A percentile compares a stretch with the other conserved stretches of the same genome.
These are phyloP conservation scores for Anguilla obscura DNA, from an alignment of 2,797 vertebrate species.

Conservation along the genomic window DNA sequence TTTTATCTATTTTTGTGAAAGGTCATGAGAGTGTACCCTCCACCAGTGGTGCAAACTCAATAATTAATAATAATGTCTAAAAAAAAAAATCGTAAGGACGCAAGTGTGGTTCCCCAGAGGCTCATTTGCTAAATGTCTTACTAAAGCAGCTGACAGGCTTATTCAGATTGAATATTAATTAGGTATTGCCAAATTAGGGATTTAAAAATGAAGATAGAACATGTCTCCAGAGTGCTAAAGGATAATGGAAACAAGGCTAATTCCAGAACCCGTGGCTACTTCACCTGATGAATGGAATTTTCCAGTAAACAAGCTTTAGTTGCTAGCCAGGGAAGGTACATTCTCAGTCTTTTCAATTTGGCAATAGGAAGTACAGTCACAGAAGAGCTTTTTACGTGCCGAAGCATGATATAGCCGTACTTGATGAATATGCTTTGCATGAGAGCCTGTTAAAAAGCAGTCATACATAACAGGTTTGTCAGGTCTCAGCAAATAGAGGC, in stretches of 20 bases:
- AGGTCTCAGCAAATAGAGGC: slow-evolving; percentile 50
- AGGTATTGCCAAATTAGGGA: slow-evolving; percentile 34
- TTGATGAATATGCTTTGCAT: slow-evolving; percentile 62
- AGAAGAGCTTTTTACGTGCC: slow-evolving; percentile 51
- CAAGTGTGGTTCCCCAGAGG: slow-evolving; percentile 31
- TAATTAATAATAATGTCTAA: slow-evolving; percentile 29
- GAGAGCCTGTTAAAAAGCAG: slow-evolving; percentile 58
- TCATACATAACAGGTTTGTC: slow-evolving; percentile 53
- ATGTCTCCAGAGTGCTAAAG: background rate
- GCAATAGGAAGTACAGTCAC: slow-evolving; percentile 64
- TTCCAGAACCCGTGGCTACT: slow-evolving; percentile 38
- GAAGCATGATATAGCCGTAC: slow-evolving; percentile 60
- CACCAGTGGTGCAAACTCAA: slow-evolving; percentile 5
- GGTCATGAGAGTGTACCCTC: slow-evolving; percentile 10
- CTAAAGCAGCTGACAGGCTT: slow-evolving; percentile 32
- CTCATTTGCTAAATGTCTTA: slow-evolving; percentile 45
- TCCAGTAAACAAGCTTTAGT: slow-evolving; percentile 58
- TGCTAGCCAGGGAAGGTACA: slow-evolving; percentile 54
- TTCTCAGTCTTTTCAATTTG: slow-evolving; percentile 49
- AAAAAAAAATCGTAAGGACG: slow-evolving; percentile 28
- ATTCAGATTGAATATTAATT: slow-evolving; percentile 43
- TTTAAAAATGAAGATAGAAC: slow-evolving; percentile 24
- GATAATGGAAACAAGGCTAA: background rate
- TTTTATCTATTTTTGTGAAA: slow-evolving; percentile 29
- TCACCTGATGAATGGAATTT: slow-evolving; percentile 56